phyloP scores from a whole-genome alignment of 2,797 vertebrate genomes.

The Eospalax fontanierii region DNA sequence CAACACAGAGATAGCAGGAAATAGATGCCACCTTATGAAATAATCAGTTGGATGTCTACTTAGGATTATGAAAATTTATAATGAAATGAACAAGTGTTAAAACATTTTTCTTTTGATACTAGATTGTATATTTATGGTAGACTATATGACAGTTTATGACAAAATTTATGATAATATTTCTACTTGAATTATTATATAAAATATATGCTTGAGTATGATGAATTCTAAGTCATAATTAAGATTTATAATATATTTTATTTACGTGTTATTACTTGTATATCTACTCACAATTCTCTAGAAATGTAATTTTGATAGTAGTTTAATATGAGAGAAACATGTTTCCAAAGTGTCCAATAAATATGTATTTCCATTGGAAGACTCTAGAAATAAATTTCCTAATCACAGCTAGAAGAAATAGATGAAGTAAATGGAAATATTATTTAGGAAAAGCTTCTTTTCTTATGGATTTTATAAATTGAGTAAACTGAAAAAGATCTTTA shows the following conservation, averaged over 20 bases:
- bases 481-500: neutral
- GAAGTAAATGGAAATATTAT: neutral
- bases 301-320: neutral
- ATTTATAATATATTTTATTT: neutral
- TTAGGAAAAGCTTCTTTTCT: constrained; percentile 9
- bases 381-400: neutral
- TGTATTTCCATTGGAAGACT: neutral
- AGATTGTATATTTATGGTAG: neutral
- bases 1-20: neutral
- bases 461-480: neutral
- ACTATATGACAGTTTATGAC: neutral
- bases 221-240: neutral
- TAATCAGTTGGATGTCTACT: neutral
- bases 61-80: neutral
- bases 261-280: neutral
- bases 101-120: neutral
- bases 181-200: neutral
- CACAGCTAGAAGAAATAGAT: neutral
- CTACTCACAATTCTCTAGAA: neutral
- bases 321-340: neutral
- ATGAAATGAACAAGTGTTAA: neutral
- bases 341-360: neutral
- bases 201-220: neutral
- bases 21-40: neutral
- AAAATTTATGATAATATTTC: neutral